phyloP scores from a whole-genome alignment of 2,888 invertebrate species.

The Acronicta alni region DNA sequence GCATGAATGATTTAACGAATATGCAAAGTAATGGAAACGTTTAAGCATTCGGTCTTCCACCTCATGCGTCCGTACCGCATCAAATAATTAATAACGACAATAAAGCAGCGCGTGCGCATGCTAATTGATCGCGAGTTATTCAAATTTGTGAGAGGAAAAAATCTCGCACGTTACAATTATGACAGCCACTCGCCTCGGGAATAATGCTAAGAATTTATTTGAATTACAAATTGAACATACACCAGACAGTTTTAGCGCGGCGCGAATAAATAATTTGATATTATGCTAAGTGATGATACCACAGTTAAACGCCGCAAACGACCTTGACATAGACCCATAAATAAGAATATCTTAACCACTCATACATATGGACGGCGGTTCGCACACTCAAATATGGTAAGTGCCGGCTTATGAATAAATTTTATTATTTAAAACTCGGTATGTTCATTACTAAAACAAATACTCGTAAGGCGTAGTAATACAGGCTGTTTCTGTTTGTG shows the following conservation, averaged over 20 bases:
- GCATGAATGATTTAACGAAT: conserved; percentile 67
- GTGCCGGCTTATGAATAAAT: conserved; percentile 89
- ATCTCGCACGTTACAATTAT: conserved; percentile 82
- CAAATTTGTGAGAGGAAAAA: conserved; percentile 71
- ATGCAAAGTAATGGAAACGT: conserved; percentile 71
- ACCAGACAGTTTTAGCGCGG: conserved; percentile 85
- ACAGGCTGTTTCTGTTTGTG: conserved; percentile 79
- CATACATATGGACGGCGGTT: conserved; percentile 88
- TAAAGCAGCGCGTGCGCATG: conserved; percentile 64
- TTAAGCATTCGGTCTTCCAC: conserved; percentile 55
- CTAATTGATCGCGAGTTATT: conserved; percentile 65
- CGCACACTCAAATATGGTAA: conserved; percentile 88
- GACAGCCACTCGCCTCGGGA: conserved; percentile 72
- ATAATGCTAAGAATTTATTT: conserved; percentile 84
- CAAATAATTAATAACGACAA: conserved; percentile 55
- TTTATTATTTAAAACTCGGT: conserved; percentile 89
- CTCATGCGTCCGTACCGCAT: conserved; percentile 39
- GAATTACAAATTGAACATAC: conserved; percentile 86
- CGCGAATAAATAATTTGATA: conserved; percentile 88
- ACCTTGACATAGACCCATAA: conserved; percentile 89
- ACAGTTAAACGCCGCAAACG: conserved; percentile 75
- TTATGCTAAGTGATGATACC: conserved; percentile 87
- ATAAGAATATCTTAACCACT: conserved; percentile 88
- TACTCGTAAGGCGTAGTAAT: conserved; percentile 87
- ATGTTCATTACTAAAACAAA: conserved; percentile 90